Percentiles rank a stretch among this genome's conserved stretches.
Evolutionary conservation across 2,113 vertebrate genomes (phyloP).

Genomic region (Dendrocopos noguchii): DNA sequence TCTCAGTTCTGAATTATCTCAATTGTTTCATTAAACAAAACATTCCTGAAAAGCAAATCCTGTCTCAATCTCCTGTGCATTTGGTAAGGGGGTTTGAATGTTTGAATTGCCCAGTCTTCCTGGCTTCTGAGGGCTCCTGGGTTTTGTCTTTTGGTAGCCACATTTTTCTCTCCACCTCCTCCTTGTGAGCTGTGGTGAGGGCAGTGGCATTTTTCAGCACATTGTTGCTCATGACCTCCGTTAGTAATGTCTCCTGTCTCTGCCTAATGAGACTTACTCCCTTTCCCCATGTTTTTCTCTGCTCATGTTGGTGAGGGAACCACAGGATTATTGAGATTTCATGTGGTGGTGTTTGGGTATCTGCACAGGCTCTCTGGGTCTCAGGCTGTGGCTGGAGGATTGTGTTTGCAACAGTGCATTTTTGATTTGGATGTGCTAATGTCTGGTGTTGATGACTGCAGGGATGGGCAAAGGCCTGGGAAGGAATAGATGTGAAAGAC

Average conservation of each 20-base stretch:
- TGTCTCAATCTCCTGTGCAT: background rate
- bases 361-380: background rate
- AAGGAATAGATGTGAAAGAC: background rate
- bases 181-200: background rate
- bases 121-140: background rate
- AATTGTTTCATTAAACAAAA: background rate
- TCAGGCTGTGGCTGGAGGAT: background rate
- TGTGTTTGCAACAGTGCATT: background rate
- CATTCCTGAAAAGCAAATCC: background rate
- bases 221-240: background rate
- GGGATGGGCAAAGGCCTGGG: background rate
- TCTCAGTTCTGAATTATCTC: background rate
- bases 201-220: background rate
- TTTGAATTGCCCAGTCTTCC: background rate
- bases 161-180: background rate
- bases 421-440: background rate
- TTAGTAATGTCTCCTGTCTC: background rate
- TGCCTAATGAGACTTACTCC: background rate
- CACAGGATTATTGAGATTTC: background rate
- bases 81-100: background rate
- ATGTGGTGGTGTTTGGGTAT: background rate
- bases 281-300: background rate
- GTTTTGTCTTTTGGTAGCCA: background rate
- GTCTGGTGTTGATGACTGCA: background rate
- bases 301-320: background rate